These are phyloP conservation scores for Lochmaea capreae DNA, from an alignment of 2,888 invertebrate species.

Conservation along the genomic window DNA sequence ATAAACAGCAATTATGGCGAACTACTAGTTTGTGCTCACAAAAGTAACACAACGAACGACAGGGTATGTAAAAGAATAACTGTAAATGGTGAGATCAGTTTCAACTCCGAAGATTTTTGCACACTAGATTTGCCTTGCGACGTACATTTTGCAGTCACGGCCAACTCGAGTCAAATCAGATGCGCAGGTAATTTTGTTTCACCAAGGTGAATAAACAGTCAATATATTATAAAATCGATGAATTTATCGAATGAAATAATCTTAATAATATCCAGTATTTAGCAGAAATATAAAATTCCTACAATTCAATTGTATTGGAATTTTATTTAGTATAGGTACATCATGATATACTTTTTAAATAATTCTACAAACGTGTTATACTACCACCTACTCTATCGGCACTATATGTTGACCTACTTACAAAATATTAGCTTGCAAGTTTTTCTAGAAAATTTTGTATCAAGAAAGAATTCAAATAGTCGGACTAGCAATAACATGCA, in stretches of 20 bases:
- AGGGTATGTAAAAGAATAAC: constrained; percentile 67
- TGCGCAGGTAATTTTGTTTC: constrained; percentile 69
- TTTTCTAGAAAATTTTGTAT: too few relatives aligned
- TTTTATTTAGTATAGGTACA: too few relatives aligned
- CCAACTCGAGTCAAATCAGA: constrained; percentile 67
- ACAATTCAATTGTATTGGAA: too few relatives aligned
- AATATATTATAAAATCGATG: background rate
- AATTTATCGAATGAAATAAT: background rate
- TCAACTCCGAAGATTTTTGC: constrained; percentile 70
- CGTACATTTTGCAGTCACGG: constrained; percentile 68
- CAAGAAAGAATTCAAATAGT: too few relatives aligned
- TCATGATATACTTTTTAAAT: too few relatives aligned
- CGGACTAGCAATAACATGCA: too few relatives aligned
- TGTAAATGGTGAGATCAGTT: constrained; percentile 65
- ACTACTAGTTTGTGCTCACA: constrained; percentile 57
- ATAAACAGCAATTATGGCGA: constrained; percentile 61
- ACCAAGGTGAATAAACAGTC: constrained; percentile 8
- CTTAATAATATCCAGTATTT: background rate
- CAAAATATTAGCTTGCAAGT: too few relatives aligned
- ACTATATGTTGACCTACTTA: too few relatives aligned
- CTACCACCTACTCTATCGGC: too few relatives aligned
- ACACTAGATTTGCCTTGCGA: constrained; percentile 60
- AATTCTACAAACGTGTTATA: too few relatives aligned
- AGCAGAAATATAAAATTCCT: background rate
- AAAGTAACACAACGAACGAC: constrained; percentile 49